Evolutionary conservation across 1,140 invertebrate genomes (phyloP), one percentile per base, ranked within the genome.

Genomic region (Lepidurus apus): DNA sequence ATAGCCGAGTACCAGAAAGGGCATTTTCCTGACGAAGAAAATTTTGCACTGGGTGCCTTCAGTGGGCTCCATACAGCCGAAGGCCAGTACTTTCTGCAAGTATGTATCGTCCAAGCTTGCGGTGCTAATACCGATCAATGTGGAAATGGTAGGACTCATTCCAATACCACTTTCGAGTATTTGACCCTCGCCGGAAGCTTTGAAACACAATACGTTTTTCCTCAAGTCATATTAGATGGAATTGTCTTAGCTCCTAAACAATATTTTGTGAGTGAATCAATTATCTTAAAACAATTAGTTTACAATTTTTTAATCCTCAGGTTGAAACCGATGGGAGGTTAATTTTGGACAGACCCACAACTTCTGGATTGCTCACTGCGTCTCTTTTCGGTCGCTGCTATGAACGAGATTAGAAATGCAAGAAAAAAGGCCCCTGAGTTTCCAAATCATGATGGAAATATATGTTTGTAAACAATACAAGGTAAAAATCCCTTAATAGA

Each of bases 21-120:
- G 7, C 26, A 34, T n/a, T 10, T 13, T 8, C 9, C 11, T 21
- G 42, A 77, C 9, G 21, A 34, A 21, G 77, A 78, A 77, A 43
- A 65, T 34, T 78, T 78, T 73, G 77, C 77, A 13, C 7, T 78
- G 13, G 77, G 77, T 13, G 77, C 65, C 7, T 78, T 75, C 34
- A 73, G 73, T 43, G 77, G 77, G 10, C 17, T 78, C 17, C 77
- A 78, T 17, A 43, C 34, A 42, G 77, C 43, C 7, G 73, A 78
- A 73, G 77, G 77, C 53, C 77, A 77, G 77, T 78, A 78, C 42
- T 78, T 65, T 65, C 43, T 78, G 42, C 53, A 78, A 21, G 24
- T 78, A 34, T 74, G 77, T 34, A 65, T 74, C 26, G 45, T 78
- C 17, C 77, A 65, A 34, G 42, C 47, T 26, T 78, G 77, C 21